Conservation (phyloP, 2,113 vertebrate species). For the Tapirus terrestris region DNA sequence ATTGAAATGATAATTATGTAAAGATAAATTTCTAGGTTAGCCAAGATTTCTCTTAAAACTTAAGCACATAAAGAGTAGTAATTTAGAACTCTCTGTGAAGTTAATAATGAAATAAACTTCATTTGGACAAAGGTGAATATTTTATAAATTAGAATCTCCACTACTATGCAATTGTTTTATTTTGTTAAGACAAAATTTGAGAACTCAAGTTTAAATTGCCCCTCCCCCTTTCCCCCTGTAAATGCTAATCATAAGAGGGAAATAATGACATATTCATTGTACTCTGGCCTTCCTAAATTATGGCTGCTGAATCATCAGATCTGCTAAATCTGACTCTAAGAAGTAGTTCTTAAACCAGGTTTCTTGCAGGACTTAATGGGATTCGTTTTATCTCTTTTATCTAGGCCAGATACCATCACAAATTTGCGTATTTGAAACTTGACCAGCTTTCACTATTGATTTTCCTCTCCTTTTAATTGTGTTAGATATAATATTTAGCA, state of each 20-base stretch:
- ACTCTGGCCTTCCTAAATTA: neutral
- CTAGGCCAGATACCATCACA: neutral
- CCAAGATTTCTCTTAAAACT: constrained; percentile 37
- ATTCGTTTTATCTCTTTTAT: neutral
- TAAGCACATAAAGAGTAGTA: constrained; percentile 17
- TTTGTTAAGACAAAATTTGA: constrained; percentile 28
- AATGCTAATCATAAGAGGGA: neutral
- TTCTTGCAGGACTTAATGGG: neutral
- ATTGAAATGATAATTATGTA: constrained; percentile 40
- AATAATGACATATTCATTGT: neutral
- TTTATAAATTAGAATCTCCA: constrained; percentile 21
- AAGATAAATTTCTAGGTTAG: constrained; percentile 37
- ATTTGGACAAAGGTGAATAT: neutral
- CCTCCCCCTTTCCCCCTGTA: neutral
- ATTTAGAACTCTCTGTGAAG: neutral
- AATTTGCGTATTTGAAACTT: constrained; percentile 16
- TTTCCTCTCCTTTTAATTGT: neutral
- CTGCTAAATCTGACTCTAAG: neutral
- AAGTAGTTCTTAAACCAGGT: neutral
- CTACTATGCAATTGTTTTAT: neutral
- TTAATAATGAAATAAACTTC: neutral
- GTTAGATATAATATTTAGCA: neutral
- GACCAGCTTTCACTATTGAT: neutral
- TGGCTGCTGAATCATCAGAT: neutral
- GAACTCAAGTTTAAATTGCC: neutral